Evolutionary conservation across 2,888 invertebrate species (phyloP).

Genomic region (Blomia tropicalis): DNA sequence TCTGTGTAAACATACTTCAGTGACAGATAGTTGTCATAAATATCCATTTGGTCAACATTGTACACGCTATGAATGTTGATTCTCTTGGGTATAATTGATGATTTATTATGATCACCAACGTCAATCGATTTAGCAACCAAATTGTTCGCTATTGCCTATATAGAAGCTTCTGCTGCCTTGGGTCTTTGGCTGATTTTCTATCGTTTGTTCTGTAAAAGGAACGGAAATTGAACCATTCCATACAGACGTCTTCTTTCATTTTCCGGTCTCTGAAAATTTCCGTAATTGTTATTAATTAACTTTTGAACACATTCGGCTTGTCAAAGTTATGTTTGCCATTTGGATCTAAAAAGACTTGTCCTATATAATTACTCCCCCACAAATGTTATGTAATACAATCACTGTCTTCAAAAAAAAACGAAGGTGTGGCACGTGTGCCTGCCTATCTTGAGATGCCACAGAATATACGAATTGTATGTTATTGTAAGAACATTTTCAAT

Average conservation of each 20-base stretch:
- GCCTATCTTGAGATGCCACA: too few species aligned
- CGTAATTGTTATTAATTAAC: constrained; percentile 12
- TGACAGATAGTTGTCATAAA: background rate
- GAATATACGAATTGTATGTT: too few species aligned
- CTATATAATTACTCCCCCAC: too few species aligned
- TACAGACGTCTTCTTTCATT: too few species aligned
- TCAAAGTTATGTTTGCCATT: background rate
- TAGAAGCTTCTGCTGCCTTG: background rate
- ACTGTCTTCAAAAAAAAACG: too few species aligned
- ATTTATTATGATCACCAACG: background rate
- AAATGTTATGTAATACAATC: background rate
- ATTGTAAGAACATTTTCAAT: too few species aligned
- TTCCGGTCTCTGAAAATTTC: too few species aligned
- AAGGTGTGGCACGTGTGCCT: constrained; percentile 10
- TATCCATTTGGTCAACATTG: background rate
- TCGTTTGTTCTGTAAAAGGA: too few species aligned
- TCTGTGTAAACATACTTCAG: background rate
- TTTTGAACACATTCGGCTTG: background rate
- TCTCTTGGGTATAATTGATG: background rate
- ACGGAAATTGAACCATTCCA: too few species aligned
- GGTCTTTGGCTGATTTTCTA: too few species aligned
- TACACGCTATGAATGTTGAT: background rate
- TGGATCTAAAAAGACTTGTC: background rate
- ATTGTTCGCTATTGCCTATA: background rate
- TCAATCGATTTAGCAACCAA: background rate